These are phyloP conservation scores for Anarsia innoxiella DNA, from an alignment of 2,888 invertebrate genomes.

Conservation along the genomic window DNA sequence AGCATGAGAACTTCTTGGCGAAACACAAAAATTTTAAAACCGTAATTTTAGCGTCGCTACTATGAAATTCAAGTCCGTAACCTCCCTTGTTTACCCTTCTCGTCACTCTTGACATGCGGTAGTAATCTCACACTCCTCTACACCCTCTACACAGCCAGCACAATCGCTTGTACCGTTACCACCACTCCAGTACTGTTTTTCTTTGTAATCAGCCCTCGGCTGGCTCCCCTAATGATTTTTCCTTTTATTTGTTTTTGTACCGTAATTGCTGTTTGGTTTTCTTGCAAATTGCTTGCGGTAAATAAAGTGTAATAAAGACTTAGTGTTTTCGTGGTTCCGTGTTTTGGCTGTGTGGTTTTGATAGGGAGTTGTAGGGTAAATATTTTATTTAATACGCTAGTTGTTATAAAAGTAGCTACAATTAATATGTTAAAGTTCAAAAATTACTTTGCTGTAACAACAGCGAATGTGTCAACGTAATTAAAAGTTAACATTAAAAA, in stretches of 20 bases:
- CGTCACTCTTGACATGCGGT: slow-evolving; percentile 36
- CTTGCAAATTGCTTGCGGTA: slow-evolving; percentile 62
- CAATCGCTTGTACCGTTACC: slow-evolving; percentile 28
- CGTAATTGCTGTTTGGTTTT: slow-evolving; percentile 71
- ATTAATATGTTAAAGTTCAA: too few species aligned
- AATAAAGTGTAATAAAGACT: slow-evolving; percentile 30
- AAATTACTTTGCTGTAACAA: too few species aligned
- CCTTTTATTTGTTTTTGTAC: slow-evolving; percentile 71
- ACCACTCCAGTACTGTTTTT: slow-evolving; percentile 53
- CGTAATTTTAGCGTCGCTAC: background rate
- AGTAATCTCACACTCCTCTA: slow-evolving; percentile 46
- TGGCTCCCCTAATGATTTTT: slow-evolving; percentile 63
- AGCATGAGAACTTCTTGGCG: too few species aligned
- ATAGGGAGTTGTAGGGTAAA: too few species aligned
- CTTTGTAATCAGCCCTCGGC: slow-evolving; percentile 58
- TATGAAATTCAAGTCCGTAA: too few species aligned
- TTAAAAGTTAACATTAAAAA: background rate
- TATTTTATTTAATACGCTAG: too few species aligned
- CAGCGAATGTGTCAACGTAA: too few species aligned
- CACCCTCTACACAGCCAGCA: slow-evolving; percentile 28
- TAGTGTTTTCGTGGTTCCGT: too few species aligned
- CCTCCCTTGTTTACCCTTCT: too few species aligned
- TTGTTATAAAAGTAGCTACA: too few species aligned
- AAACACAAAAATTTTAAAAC: slow-evolving; percentile 7
- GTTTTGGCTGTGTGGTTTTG: slow-evolving; percentile 7